phyloP scores from a whole-genome alignment of 2,113 vertebrate species.

The Platysternon megacephalum region DNA sequence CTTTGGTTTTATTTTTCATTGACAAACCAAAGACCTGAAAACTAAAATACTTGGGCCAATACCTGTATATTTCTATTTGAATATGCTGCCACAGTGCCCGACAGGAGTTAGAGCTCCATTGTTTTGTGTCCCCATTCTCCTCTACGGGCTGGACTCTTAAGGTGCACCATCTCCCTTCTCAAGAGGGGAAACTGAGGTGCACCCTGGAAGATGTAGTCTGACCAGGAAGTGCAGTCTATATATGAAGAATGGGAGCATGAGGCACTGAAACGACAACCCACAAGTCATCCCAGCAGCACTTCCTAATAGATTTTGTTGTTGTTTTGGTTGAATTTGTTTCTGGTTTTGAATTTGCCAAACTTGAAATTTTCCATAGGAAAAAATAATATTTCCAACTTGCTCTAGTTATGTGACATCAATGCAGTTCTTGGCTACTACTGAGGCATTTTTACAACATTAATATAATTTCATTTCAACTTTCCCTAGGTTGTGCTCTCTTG shows the following conservation, averaged over 20 bases:
- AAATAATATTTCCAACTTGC: neutral
- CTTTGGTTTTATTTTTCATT: neutral
- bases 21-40: neutral
- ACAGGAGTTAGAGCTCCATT: neutral
- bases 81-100: neutral
- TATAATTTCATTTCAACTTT: neutral
- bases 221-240: neutral
- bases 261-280: neutral
- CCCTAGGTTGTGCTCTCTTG: neutral
- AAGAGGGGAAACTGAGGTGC: too few relatives aligned
- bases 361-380: neutral
- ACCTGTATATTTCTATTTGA: neutral
- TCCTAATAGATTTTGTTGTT: neutral
- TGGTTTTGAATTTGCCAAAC: neutral
- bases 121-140: neutral
- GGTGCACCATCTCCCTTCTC: neutral
- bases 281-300: neutral
- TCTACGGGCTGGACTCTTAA: neutral
- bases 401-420: neutral
- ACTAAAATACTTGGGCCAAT: neutral
- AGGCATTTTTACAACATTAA: neutral
- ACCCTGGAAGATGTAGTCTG: neutral
- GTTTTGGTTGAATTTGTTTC: neutral
- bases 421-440: neutral
- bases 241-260: neutral